Conservation (phyloP, 2,797 vertebrate genomes). For the Petrocephalus schoutedeni region DNA sequence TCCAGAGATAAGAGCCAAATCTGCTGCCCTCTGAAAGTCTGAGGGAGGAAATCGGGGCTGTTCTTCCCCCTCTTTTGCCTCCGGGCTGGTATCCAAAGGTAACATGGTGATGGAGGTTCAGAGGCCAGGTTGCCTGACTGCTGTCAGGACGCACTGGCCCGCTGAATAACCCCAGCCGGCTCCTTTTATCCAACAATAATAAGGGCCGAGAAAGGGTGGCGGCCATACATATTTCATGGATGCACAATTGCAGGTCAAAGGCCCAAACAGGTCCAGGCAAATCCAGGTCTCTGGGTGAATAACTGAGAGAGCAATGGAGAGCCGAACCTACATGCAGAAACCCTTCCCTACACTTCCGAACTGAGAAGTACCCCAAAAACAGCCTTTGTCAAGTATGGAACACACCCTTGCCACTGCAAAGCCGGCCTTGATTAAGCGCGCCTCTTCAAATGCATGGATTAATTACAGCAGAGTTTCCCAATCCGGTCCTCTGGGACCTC, state of each 20-base stretch:
- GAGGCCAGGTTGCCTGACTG: not conserved
- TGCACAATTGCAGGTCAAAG: not conserved
- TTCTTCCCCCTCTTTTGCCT: not conserved
- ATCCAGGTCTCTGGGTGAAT: not conserved
- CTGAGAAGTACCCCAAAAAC: not conserved
- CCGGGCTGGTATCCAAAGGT: not conserved
- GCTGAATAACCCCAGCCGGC: not conserved
- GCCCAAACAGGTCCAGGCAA: not conserved
- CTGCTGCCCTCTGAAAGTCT: not conserved
- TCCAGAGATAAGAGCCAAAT: not conserved
- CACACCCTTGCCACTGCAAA: not conserved
- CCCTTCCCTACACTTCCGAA: not conserved
- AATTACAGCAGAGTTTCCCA: not conserved
- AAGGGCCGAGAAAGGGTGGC: not conserved
- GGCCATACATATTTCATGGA: not conserved
- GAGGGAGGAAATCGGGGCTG: not conserved
- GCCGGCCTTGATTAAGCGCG: not conserved
- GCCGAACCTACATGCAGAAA: not conserved
- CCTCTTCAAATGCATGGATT: not conserved
- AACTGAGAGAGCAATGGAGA: not conserved
- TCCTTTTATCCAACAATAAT: not conserved
- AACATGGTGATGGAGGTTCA: not conserved
- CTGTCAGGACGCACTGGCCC: not conserved
- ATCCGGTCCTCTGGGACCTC: not conserved
- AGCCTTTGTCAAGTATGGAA: not conserved